These are phyloP conservation scores for Chydorus sphaericus DNA, from an alignment of 2,888 invertebrate species.

Conservation along the genomic window DNA sequence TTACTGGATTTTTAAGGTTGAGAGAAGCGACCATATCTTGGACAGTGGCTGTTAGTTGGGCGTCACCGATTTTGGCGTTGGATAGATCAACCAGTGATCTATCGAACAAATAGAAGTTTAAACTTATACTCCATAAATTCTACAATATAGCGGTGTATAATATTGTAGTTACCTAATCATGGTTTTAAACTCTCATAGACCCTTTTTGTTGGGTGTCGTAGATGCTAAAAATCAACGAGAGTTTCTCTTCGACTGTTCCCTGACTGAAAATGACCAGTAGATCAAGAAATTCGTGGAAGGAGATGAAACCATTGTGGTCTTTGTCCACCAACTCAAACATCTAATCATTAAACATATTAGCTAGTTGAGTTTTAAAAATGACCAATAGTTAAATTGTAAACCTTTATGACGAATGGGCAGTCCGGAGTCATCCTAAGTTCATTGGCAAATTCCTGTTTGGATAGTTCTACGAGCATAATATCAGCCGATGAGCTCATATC, in stretches of 20 bases:
- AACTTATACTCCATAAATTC: too few relatives aligned
- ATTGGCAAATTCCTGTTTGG: constrained; percentile 42
- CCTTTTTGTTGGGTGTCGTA: constrained; percentile 39
- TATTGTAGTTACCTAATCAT: constrained; percentile 37
- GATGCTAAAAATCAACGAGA: constrained; percentile 41
- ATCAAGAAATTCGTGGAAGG: constrained; percentile 44
- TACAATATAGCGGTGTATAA: too few relatives aligned
- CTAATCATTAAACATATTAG: constrained; percentile 21
- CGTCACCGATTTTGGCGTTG: constrained; percentile 31
- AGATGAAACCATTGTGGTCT: constrained; percentile 43
- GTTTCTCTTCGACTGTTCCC: constrained; percentile 37
- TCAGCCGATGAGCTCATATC: constrained; percentile 30
- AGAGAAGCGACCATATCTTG: constrained; percentile 32
- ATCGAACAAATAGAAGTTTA: too few relatives aligned
- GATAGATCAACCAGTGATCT: constrained; percentile 39
- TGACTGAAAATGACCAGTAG: constrained; percentile 43
- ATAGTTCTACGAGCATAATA: constrained; percentile 38
- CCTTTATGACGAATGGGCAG: constrained; percentile 39
- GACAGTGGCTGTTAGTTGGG: constrained; percentile 31
- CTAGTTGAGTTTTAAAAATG: too few relatives aligned
- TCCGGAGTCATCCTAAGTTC: constrained; percentile 39
- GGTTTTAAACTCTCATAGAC: constrained; percentile 32
- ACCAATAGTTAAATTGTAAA: too few relatives aligned
- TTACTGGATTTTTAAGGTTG: constrained; percentile 27
- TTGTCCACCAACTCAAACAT: constrained; percentile 43